Percentiles rank a stretch among this genome's conserved stretches.
Evolutionary conservation across 53 echinoderm and acorn worm species (phyloP).

Genomic region (Echinometra lucunter): DNA sequence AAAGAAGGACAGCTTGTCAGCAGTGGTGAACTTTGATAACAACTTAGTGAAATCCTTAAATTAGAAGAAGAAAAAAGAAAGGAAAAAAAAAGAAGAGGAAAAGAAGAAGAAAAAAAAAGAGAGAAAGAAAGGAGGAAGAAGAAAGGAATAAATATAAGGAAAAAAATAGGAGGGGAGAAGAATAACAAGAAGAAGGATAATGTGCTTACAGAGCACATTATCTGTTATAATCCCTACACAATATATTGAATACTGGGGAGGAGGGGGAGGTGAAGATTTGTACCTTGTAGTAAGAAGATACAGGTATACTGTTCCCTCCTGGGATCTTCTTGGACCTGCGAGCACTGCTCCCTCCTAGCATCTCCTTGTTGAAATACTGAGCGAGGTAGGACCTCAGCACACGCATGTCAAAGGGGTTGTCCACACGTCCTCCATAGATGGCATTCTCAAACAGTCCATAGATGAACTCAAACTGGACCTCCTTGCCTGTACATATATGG

Average conservation of each 20-base stretch:
- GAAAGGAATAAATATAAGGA: too few relatives aligned
- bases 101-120: too few relatives aligned
- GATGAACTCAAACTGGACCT: conserved; percentile 91
- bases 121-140: too few relatives aligned
- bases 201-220: too few relatives aligned
- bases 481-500: conserved; percentile 77
- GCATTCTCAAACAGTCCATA: conserved; percentile 98
- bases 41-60: conserved; percentile 84
- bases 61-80: background rate
- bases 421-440: conserved; percentile 98
- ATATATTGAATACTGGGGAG: too few relatives aligned
- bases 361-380: conserved; percentile 97
- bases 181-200: too few relatives aligned
- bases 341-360: conserved; percentile 84
- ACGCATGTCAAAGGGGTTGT: conserved; percentile 98
- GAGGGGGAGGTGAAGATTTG: background rate
- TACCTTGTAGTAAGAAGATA: conserved; percentile 88
- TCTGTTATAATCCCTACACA: too few relatives aligned
- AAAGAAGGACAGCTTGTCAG: conserved; percentile 93
- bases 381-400: conserved; percentile 92
- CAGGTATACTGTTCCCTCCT: conserved; percentile 84
- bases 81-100: too few relatives aligned
- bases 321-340: conserved; percentile 88
- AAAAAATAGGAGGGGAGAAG: too few relatives aligned
- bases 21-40: conserved; percentile 86